Evolutionary conservation across 1,140 invertebrate species (phyloP), one percentile per base, ranked within the genome.

Genomic region (Lasioglossum albipes): DNA sequence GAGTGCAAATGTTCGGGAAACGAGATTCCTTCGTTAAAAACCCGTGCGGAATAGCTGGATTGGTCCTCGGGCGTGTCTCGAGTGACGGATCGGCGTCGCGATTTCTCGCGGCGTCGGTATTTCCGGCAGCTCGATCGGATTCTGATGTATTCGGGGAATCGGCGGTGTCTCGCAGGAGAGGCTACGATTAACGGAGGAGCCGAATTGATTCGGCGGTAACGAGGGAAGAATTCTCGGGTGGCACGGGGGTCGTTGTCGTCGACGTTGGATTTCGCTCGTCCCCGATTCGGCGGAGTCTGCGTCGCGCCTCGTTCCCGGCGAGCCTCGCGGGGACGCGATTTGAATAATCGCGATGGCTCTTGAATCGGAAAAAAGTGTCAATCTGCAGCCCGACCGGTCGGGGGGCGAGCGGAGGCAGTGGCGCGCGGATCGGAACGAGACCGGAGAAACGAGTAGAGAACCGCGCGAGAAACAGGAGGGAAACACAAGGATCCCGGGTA

Each of bases 281-380:
- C 31, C 62, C 31, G 62, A 31, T 31, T 42, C 45, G 9, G 45
- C 7, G 12, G 41, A 22, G n/a, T 45, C 41, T n/a, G 66, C 41
- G 20, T 52, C 45, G 67, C n/a, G 20, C 27, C 67, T 36, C 16
- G 27, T 49, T 45, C 9, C 45, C 67, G 67, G 10, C 45, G 42
- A 9, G 67, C n/a, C 67, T 57, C 52, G 49, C 2, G 72, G 84
- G 81, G 83, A 22, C 70, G 85, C 76, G 82, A 92, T 92, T 90
- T 91, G 87, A 90, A 92, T 91, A 91, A 91, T 90, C 86, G 83
- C 79, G 82, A 86, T 77, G 84, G 85, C 87, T 91, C 87, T 89
- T 92, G 91, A 91, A 90, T 92, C 79, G 75, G 79, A 88, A 91
- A 91, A 89, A 87, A 88, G 86, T 89, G 85, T 88, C 84, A 84